Evolutionary conservation across 2,888 invertebrate species (phyloP).

Genomic region (Tanypteryx hageni): DNA sequence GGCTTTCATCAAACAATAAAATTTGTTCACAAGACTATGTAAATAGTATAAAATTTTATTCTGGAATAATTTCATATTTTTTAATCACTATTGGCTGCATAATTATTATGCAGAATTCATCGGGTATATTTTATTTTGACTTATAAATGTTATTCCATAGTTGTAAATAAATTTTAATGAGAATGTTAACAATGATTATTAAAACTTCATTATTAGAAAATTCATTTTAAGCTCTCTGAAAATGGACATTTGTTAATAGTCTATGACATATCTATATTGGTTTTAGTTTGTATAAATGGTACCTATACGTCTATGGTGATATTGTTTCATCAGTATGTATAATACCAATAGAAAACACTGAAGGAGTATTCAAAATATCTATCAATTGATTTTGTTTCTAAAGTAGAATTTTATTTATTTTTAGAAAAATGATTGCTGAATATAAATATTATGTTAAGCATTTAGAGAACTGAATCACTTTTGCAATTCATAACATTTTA

Average conservation of each 20-base stretch:
- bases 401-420: too few relatives aligned
- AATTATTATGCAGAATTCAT: background rate
- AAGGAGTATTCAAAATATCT: too few relatives aligned
- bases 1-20: background rate
- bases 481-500: background rate
- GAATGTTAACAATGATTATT: background rate
- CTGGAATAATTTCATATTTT: background rate
- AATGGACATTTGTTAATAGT: background rate
- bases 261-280: too few relatives aligned
- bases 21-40: background rate
- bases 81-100: background rate
- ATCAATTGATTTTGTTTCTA: too few relatives aligned
- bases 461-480: background rate
- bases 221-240: constrained; percentile 2
- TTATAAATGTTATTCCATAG: background rate
- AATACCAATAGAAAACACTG: too few relatives aligned
- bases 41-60: background rate
- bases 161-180: background rate
- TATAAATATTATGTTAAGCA: background rate
- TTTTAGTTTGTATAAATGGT: too few relatives aligned
- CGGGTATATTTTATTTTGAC: background rate
- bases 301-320: background rate
- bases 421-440: background rate
- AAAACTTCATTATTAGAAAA: background rate
- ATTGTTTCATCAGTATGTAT: background rate